Base-by-base conservation (phyloP, 2,797 vertebrate genomes). In the Pangasius sanitwongsei region DNA sequence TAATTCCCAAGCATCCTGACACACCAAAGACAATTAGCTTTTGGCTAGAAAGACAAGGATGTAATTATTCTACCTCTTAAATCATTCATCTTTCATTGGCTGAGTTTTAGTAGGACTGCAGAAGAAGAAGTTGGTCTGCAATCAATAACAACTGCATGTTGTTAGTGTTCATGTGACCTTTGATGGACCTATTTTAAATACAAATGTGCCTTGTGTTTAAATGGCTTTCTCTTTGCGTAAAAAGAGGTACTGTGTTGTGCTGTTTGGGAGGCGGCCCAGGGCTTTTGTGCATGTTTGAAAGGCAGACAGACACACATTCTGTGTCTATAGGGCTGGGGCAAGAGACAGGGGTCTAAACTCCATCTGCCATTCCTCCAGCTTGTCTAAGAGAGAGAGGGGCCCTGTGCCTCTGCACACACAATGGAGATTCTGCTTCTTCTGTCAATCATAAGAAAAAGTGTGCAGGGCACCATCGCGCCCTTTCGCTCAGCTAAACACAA, bases 401-500 rank as follows among this genome's bases (percentile, higher is more conserved):
- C 91, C 94, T 92, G 89, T 84, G 86, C 89, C 87, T 89, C 92
- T 93, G 88, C 85, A 28, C 78, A 94, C 93, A 96, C 95, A 96
- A 96, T 90, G 78, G 37, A 34, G 41, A 86, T 85, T 94, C 95
- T 95, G 95, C 94, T 94, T 91, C 89, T 94, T 94, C 93, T 96
- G 95, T 95, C 95, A 95, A 90, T 89, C 87, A 86, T 92, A 90
- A 81, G 55, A 57, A 86, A 65, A 65, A 50, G 34, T 63, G 18
- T 50, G 92, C 92, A 93, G 92, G 92, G 93, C 93, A 37, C 90
- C 87, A 82, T 87, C 91, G 89, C 91, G 94, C 87, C 92, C 90
- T 93, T 94, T 96, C 93, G 95, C 89, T 88, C 83, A 83, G 85
- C 57, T 95, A 93, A 96, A 96, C 92, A 93, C 92, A 93, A 92